Base-by-base conservation (phyloP, 2,113 vertebrate species). In the Brachyhypopomus gauderio region DNA sequence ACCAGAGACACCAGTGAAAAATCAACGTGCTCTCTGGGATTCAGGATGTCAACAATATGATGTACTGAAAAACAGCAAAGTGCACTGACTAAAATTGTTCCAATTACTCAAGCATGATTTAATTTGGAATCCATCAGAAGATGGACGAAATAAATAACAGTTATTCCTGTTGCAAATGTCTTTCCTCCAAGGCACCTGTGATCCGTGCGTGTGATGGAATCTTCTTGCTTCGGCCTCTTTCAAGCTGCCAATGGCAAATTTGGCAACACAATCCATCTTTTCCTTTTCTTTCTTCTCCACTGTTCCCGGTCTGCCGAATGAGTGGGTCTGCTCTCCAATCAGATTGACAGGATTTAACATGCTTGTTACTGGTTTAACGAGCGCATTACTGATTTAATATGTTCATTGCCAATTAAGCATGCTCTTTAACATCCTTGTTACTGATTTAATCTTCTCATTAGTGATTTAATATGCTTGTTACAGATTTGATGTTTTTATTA, bases 281-380 rank as follows among this genome's bases (percentile, higher is more conserved):
- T 72, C n/a, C n/a, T 73, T 52, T 55, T 55, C 16, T 23, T 73
- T 73, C 48, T 56, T 27, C 14, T 73, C 30, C 71, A 30, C 55
- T 73, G 71, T 73, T 55, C 16, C 45, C 48, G 30, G 36, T 22
- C 3, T n/a, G 19, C 36, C 41, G 19, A 23, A 27, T n/a, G 55
- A 19, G 19, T 6, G 27, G 55, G 25, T 22, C 55, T 12, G 22
- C 70, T 30, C 70, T 55, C 41, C 45, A 72, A 72, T 73, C 71
- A 56, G 71, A 55, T 48, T 55, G 45, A 73, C 41, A 72, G 14
- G 63, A 66, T 66, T 34, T 66, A 66, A 66, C 36, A 70, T 70
- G 66, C 9, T 52, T 8, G 41, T 45, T 5, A 45, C 7, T 45
- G 41, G 9, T 45, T 45, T 45, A 45, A 45, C 41, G 9, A 6